These are phyloP conservation scores for Nemoura dubitans DNA, from an alignment of 2,888 invertebrate genomes.

Conservation along the genomic window DNA sequence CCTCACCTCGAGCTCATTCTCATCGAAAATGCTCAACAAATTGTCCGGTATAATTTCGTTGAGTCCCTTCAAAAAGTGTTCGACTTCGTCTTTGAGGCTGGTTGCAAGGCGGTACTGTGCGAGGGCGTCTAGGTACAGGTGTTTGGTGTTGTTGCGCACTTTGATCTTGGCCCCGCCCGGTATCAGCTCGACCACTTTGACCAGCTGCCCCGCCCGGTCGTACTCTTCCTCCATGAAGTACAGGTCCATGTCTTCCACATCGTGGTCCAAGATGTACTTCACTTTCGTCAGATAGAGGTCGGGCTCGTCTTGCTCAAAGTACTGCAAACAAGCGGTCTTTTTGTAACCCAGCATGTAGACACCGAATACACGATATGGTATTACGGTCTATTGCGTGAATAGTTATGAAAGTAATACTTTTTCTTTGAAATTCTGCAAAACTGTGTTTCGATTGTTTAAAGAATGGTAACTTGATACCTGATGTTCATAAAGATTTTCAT, in stretches of 20 bases:
- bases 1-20: slow-evolving; percentile 91
- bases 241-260: slow-evolving; percentile 84
- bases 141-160: slow-evolving; percentile 79
- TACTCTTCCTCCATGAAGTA: slow-evolving; percentile 92
- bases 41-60: slow-evolving; percentile 93
- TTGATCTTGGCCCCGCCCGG: slow-evolving; percentile 81
- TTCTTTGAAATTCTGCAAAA: too few species aligned
- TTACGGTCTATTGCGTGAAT: too few species aligned
- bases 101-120: slow-evolving; percentile 89
- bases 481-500: too few species aligned
- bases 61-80: slow-evolving; percentile 88
- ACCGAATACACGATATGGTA: too few species aligned
- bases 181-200: slow-evolving; percentile 81
- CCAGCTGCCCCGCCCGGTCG: slow-evolving; percentile 77
- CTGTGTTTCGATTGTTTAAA: too few species aligned
- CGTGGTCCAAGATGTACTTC: slow-evolving; percentile 90
- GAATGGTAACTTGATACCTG: too few species aligned
- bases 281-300: slow-evolving; percentile 93
- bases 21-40: slow-evolving; percentile 93
- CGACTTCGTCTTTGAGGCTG: slow-evolving; percentile 83
- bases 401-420: too few species aligned
- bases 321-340: slow-evolving; percentile 65
- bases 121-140: slow-evolving; percentile 86
- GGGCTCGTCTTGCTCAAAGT: slow-evolving; percentile 96
- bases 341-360: too few species aligned